phyloP scores from a whole-genome alignment of 2,113 vertebrate species.

The Physeter macrocephalus region DNA sequence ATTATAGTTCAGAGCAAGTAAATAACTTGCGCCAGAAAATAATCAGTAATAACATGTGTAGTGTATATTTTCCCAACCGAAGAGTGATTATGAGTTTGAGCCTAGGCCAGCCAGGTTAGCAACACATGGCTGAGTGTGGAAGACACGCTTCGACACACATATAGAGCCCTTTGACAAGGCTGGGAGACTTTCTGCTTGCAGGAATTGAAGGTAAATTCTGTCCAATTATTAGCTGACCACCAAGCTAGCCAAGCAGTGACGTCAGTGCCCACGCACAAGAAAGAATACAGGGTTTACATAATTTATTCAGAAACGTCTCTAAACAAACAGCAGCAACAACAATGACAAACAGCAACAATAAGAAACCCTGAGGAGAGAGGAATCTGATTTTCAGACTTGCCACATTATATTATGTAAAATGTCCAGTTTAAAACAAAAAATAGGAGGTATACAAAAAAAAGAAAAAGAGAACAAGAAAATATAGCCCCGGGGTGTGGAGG shows the following conservation, averaged over 20 bases:
- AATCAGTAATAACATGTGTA: not conserved
- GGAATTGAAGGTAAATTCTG: not conserved
- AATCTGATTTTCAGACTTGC: not conserved
- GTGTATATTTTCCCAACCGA: not conserved
- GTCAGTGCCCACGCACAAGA: not conserved
- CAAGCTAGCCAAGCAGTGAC: not conserved
- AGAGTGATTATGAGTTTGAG: not conserved
- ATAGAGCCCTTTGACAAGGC: not conserved
- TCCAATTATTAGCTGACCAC: not conserved
- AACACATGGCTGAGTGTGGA: not conserved
- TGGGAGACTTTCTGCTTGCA: not conserved
- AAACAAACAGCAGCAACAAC: not conserved
- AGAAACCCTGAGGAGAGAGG: not conserved
- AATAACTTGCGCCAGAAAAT: slow-evolving; percentile 18
- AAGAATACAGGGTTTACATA: not conserved
- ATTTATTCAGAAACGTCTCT: not conserved
- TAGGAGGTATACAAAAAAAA: not conserved
- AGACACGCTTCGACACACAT: not conserved
- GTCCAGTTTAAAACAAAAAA: not conserved
- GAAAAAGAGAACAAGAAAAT: not conserved
- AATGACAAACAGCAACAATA: not conserved
- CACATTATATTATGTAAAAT: not conserved
- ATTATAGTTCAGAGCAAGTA: not conserved
- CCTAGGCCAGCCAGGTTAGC: not conserved
- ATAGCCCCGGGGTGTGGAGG: not conserved